Evolutionary conservation across 1,140 invertebrate species (phyloP), one percentile per base, ranked within the genome.

Genomic region (Babylonia areolata): DNA sequence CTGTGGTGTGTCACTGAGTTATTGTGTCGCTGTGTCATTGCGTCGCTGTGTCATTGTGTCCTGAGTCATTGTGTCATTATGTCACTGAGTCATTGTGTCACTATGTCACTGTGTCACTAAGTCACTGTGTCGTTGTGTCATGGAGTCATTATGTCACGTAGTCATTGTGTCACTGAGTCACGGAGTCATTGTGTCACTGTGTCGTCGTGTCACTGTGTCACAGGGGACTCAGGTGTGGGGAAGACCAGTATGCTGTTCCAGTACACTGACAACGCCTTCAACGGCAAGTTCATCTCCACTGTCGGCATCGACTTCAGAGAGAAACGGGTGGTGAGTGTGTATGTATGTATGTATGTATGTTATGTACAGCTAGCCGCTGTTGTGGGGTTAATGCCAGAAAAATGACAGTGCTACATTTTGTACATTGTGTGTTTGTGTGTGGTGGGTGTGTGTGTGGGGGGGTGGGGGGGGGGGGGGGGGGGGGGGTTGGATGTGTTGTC

Each of bases 241-340:
- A 95, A 95, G 88, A 94, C 94, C 12, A 94, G 92, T 80, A 93
- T 95, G 71, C 88, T 95, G 33, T 98, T 98, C 95, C 98, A 99
- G 91, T 99, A 99, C 92, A 99, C 98, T 2, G 98, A 99, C 95
- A 97, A 97, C 81, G 95, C 96, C 31, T 99, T 99, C 94, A 97
- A 97, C 92, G 96, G 97, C 12, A 97, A 97, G 94, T 99, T 99
- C 94, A 98, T 98, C 88, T 99, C 98, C 3, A 99, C 98, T 12
- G 98, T 99, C 85, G 98, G 98, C 84, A 99, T 99, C 91, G 98
- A 99, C 95, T 99, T 99, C 93, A 96, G 97, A 93, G 98, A 99
- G 95, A 99, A 99, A 95, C 96, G 97, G 94, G 95, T 99, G 95
- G 98, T 99, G 95, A 96, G 96, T 58, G 1, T 79, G 73, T 77